phyloP scores from a whole-genome alignment of 2,113 vertebrate species.

The Anoura caudifer region DNA sequence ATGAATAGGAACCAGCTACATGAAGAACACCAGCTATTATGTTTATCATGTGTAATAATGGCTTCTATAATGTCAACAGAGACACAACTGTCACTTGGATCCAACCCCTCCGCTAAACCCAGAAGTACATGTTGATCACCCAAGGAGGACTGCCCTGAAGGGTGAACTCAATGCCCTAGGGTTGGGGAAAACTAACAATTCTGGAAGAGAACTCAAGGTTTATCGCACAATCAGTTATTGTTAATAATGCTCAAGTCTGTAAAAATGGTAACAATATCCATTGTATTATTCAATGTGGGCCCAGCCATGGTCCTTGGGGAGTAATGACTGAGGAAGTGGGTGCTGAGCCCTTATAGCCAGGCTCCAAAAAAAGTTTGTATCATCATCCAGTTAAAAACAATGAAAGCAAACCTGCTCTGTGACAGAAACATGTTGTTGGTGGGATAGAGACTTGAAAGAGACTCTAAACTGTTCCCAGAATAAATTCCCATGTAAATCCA shows the following conservation, averaged over 20 bases:
- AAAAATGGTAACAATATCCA: not conserved
- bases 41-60: slow-evolving; percentile 38
- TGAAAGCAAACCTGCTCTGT: not conserved
- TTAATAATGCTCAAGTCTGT: not conserved
- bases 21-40: slow-evolving; percentile 46
- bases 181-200: slow-evolving; percentile 63
- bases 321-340: not conserved
- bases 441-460: not conserved
- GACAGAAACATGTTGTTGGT: not conserved
- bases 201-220: not conserved
- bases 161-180: slow-evolving; percentile 35
- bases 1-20: not conserved
- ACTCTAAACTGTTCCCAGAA: slow-evolving; percentile 16
- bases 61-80: slow-evolving; percentile 48
- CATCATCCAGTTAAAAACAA: not conserved
- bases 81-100: slow-evolving; percentile 49
- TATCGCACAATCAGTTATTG: slow-evolving; percentile 31
- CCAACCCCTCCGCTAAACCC: slow-evolving; percentile 38
- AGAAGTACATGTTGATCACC: slow-evolving; percentile 56
- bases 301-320: not conserved
- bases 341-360: not conserved
- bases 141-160: slow-evolving; percentile 23
- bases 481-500: not conserved
- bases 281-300: not conserved
- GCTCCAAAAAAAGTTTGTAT: not conserved